Evolutionary conservation across 2,113 vertebrate genomes (phyloP), one percentile per base, ranked within the genome.

Genomic region (Pavo muticus): DNA sequence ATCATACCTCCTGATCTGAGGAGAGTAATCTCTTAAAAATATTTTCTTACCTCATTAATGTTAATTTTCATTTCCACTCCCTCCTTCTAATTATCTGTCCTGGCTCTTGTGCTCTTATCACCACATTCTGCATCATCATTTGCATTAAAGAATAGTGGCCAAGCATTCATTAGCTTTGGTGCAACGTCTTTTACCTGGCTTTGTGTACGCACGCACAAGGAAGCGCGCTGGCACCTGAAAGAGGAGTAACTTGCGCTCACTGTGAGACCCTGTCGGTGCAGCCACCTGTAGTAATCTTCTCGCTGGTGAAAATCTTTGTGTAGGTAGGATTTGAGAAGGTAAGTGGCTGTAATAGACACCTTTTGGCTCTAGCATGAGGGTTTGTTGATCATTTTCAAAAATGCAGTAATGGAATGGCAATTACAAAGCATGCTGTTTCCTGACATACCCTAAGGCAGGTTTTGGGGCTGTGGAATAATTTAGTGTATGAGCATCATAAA

Each of bases 161-260:
- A 91, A 83, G 67, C 69, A 69, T 57, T 94, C 40, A 42, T 94
- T 81, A 87, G 54, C 21, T 84, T 65, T 84, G 82, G 65, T 48
- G 68, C 35, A 56, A 64, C 20, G 29, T 87, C 91, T 76, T 76
- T 64, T 74, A 39, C 15, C 61, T 91, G 76, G 7, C 21, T 90
- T 67, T 57, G 13, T 63, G 7, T 54, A 14, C 1, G 5, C 21
- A 50, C 32, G 35, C 29, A 7, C 29, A 35, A n/a, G 59, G 7
- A 9, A 11, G 29, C 19, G 21, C 8, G 1, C 37, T 72, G 57
- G 75, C 54, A 56, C 40, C 81, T 4, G 2, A 54, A 86, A 69
- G 30, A 63, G 74, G 10, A 35, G 37, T 70, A 60, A 75, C 21
- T 59, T 3, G 9, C 42, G 30, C 2, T 2, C 24, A 10, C 15